Base-by-base conservation (phyloP, 2,888 invertebrate genomes). In the Dynastes maya region DNA sequence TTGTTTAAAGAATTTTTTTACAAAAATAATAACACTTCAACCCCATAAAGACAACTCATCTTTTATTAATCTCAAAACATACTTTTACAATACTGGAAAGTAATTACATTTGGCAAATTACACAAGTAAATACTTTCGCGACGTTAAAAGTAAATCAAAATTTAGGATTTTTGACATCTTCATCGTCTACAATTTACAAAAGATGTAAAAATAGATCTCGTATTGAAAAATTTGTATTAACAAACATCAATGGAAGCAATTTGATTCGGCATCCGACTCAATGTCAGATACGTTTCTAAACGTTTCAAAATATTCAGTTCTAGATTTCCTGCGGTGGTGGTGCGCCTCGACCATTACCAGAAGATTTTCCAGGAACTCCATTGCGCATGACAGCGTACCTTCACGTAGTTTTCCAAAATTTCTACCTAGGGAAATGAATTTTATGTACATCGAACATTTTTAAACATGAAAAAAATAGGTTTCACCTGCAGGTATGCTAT, bases 381-480 rank as follows among this genome's bases (percentile, higher is more conserved):
- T 86, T 0, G 90, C 88, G 83, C 92, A 91, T 45, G 85, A 87
- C 80, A 90, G 87, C 0, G 92, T 92, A 0, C 92, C 92, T n/a
- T 92, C 92, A 51, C 92, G 87, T 1, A 92, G 86, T 84, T 86
- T 90, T 13, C 89, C 87, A 84, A 91, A 91, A 80, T 90, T 89
- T 83, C 89, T 85, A 55, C 84, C 88, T 88, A 77, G n/a, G 49
- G n/a, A 58, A 51, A 68, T 65, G 32, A 55, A 16, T 3, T 55
- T 16, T 55, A 16, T 16, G 13, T n/a, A 55, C 3, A n/a, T 16
- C 2, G 13, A 55, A n/a, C 13, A 5, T 5, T 16, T 13, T n/a
- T n/a, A 55, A 55, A 55, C 13, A n/a, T 55, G 51, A 51, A 51
- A 51, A 16, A n/a, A 16, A 5, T 55, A 55, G 5, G 4, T 61